Conservation (phyloP, 2,797 vertebrate species). For the Glossophaga mutica region DNA sequence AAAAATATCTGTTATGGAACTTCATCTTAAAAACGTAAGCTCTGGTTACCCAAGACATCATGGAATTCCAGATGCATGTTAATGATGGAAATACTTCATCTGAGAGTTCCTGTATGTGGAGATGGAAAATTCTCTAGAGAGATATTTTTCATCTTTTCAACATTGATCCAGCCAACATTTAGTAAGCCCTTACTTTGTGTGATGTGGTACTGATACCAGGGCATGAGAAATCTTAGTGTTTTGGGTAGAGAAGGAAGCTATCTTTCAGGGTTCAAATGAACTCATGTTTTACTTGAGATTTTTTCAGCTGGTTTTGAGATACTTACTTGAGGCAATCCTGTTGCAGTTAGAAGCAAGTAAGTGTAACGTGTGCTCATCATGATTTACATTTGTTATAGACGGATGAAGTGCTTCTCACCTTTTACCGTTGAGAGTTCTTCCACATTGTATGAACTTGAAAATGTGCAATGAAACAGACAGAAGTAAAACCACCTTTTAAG, state of each 20-base stretch:
- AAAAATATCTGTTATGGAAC: slow-evolving; percentile 39
- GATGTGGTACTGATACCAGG: not conserved
- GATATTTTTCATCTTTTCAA: slow-evolving; percentile 24
- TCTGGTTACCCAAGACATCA: not conserved
- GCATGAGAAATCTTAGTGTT: not conserved
- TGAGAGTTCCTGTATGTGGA: not conserved
- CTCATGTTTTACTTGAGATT: not conserved
- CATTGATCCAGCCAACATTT: slow-evolving; percentile 32
- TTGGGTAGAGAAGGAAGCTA: not conserved
- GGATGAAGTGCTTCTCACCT: not conserved
- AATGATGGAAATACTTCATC: slow-evolving; percentile 35
- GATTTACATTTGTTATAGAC: not conserved
- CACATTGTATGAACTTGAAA: not conserved
- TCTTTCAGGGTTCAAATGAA: not conserved
- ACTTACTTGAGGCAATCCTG: not conserved
- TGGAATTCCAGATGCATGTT: slow-evolving; percentile 38
- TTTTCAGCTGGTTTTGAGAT: not conserved
- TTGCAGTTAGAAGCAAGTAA: slow-evolving; percentile 1
- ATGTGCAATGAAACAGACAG: not conserved
- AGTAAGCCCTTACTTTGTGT: slow-evolving; percentile 38
- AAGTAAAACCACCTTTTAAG: not conserved
- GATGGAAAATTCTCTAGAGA: slow-evolving; percentile 5
- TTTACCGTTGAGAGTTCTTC: not conserved
- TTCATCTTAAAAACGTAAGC: slow-evolving; percentile 24
- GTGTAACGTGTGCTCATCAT: not conserved